A percentile compares a stretch with the other conserved stretches of the same genome.
These are phyloP conservation scores for Lindbergichthys nudifrons DNA, from an alignment of 2,797 vertebrate genomes.

Conservation along the genomic window DNA sequence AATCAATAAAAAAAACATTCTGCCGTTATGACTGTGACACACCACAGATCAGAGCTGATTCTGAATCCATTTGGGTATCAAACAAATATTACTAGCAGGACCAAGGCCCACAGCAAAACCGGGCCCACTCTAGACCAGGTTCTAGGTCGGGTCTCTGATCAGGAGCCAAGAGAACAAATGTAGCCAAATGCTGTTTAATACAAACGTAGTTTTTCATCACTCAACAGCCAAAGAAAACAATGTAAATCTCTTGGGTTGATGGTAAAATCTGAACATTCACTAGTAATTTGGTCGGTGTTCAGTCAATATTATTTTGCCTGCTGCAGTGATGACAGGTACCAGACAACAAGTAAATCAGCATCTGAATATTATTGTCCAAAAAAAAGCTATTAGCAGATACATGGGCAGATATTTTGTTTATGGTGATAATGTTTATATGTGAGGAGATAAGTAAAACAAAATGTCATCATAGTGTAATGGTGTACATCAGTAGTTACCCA, in stretches of 20 bases:
- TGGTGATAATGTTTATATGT: background rate
- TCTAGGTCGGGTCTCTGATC: background rate
- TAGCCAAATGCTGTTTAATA: background rate
- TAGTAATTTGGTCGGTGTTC: too few relatives aligned
- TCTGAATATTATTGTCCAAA: background rate
- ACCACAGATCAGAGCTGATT: background rate
- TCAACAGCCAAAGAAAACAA: too few relatives aligned
- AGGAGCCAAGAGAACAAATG: conserved; percentile 1
- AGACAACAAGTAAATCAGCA: background rate
- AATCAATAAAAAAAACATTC: too few relatives aligned
- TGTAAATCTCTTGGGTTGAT: too few relatives aligned
- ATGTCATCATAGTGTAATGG: background rate
- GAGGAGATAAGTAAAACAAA: background rate
- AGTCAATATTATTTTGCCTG: too few relatives aligned
- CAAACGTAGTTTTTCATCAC: too few relatives aligned
- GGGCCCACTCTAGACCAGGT: background rate
- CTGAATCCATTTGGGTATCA: background rate
- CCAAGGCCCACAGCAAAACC: background rate
- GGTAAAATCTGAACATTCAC: too few relatives aligned
- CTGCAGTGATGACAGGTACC: background rate
- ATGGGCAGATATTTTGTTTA: background rate
- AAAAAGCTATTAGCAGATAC: background rate
- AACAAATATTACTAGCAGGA: background rate
- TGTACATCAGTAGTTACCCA: background rate
- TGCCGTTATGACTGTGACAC: background rate